A percentile compares a stretch with the other conserved stretches of the same genome.
Evolutionary conservation across 2,888 invertebrate species (phyloP).

Genomic region (Drosophila maculinotata): DNA sequence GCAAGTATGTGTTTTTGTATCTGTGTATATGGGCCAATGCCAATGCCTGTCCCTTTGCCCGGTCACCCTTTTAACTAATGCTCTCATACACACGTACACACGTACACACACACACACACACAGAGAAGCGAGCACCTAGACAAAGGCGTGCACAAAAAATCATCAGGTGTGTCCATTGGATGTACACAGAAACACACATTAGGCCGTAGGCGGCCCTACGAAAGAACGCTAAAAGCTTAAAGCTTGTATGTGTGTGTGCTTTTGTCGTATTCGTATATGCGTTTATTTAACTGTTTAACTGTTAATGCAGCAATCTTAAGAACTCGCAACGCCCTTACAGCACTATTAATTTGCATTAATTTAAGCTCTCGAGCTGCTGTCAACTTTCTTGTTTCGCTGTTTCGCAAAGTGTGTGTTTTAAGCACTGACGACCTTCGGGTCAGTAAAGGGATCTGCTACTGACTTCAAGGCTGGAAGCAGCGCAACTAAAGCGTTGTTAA

Average conservation of each 20-base stretch:
- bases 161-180: conserved; percentile 71
- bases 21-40: conserved; percentile 30
- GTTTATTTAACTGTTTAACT: conserved; percentile 10
- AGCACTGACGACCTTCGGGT: conserved; percentile 29
- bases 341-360: conserved; percentile 18
- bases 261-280: not conserved
- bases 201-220: no score
- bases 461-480: conserved; percentile 11
- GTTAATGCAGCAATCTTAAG: conserved; percentile 25
- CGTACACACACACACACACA: conserved; percentile 14
- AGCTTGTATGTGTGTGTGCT: not conserved
- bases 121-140: conserved; percentile 1
- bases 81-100: not conserved
- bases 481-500: conserved; percentile 26
- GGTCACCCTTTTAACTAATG: no score
- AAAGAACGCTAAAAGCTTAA: no score
- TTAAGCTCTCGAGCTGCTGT: conserved; percentile 4
- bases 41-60: not conserved
- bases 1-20: not conserved
- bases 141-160: conserved; percentile 42
- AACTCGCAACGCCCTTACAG: conserved; percentile 6
- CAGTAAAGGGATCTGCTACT: not conserved
- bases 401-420: conserved; percentile 7
- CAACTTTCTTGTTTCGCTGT: no score
- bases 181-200: conserved; percentile 3